Conservation (phyloP, 1,140 invertebrate genomes). For the Antheraea pernyi region DNA sequence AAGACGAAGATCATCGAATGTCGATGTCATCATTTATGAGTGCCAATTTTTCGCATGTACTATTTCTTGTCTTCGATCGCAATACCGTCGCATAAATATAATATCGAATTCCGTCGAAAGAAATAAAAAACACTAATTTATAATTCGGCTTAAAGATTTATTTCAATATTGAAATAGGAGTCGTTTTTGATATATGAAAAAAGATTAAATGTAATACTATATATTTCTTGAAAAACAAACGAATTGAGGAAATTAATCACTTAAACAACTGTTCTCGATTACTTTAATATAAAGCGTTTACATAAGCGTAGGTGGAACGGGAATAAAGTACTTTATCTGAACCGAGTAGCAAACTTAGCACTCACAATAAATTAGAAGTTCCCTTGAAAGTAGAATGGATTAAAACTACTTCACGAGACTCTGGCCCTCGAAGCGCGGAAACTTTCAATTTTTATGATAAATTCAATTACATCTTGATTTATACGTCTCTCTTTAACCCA, state of each 20-base stretch:
- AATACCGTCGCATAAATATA: no score
- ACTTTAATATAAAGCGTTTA: constrained; percentile 33
- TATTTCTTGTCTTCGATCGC: no score
- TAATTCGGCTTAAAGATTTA: no score
- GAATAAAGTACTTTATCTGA: constrained; percentile 64
- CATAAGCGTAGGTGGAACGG: constrained; percentile 61
- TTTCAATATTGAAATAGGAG: no score
- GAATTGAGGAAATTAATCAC: background rate
- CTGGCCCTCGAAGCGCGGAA: constrained; percentile 56
- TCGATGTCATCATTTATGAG: no score
- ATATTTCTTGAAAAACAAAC: no score
- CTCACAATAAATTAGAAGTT: constrained; percentile 77
- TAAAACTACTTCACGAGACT: constrained; percentile 72
- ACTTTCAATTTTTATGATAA: constrained; percentile 79
- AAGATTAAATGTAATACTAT: no score
- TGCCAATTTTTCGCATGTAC: no score
- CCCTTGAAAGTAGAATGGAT: constrained; percentile 73
- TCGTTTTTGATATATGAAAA: no score
- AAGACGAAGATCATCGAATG: no score
- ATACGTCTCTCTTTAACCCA: constrained; percentile 54
- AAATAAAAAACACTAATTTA: no score
- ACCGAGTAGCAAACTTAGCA: constrained; percentile 69
- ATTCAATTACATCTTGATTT: constrained; percentile 73
- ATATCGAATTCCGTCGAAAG: no score
- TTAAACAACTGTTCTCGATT: background rate